These are phyloP conservation scores for Phytoseiulus persimilis DNA, from an alignment of 2,888 invertebrate genomes.

Conservation along the genomic window DNA sequence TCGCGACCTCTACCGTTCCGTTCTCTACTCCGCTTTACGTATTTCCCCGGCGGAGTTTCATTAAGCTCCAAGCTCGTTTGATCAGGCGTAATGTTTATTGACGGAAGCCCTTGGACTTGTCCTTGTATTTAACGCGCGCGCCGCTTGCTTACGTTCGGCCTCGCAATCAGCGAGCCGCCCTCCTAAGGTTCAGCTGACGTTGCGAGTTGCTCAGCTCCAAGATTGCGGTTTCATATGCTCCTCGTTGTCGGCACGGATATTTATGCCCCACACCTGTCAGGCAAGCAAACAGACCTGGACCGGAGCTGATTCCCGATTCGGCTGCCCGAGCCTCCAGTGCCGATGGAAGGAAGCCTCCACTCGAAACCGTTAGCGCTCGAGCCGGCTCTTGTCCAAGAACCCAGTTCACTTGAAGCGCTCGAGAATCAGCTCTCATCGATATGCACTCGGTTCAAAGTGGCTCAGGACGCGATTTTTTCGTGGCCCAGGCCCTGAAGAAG, in stretches of 20 bases:
- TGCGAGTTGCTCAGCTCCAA: background rate
- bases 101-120: background rate
- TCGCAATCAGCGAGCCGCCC: background rate
- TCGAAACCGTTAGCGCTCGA: background rate
- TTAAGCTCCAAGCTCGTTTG: background rate
- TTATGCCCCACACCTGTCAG: background rate
- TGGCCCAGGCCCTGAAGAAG: no score
- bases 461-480: background rate
- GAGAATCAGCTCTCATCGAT: background rate
- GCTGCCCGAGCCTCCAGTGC: background rate
- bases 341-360: background rate
- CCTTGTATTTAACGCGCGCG: background rate
- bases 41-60: background rate
- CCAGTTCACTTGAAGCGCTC: no score
- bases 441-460: background rate
- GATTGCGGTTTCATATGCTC: background rate
- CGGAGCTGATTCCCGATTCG: background rate
- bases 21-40: no score
- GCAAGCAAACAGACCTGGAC: background rate
- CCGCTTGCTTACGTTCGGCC: background rate
- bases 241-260: background rate
- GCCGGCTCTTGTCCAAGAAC: background rate
- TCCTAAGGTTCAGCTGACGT: background rate
- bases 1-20: background rate
- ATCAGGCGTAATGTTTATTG: background rate